Conservation (phyloP, 2,797 vertebrate species). For the Typhlichthys eigenmanni region DNA sequence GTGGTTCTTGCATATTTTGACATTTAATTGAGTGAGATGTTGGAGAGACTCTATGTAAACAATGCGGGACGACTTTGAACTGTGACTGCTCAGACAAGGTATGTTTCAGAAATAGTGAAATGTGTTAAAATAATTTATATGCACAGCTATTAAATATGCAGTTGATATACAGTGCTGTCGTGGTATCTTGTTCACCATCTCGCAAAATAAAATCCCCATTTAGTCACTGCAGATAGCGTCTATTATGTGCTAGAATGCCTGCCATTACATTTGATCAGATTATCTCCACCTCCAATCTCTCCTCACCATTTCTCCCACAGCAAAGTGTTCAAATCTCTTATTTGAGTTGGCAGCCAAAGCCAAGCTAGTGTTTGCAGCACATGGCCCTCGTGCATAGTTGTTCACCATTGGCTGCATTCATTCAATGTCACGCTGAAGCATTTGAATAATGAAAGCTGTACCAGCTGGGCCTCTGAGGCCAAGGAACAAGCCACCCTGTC, state of each 20-base stretch:
- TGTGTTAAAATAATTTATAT: not conserved
- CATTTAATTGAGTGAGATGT: conserved; percentile 28
- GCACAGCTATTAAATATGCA: too few species aligned
- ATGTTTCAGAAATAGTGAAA: not conserved
- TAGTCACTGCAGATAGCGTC: conserved; percentile 5
- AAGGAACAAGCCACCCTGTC: conserved; percentile 57
- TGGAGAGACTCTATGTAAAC: not conserved
- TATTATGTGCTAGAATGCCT: conserved; percentile 10
- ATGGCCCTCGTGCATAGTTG: conserved; percentile 39
- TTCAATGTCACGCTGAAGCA: conserved; percentile 60
- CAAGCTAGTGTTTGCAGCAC: conserved; percentile 39
- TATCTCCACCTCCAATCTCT: conserved; percentile 25
- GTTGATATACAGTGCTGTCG: not conserved
- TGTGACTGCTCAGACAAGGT: conserved; percentile 9
- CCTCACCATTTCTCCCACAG: conserved; percentile 14
- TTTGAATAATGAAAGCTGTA: conserved; percentile 68
- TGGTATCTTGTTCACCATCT: not conserved
- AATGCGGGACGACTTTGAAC: conserved; percentile 6
- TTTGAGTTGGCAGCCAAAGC: conserved; percentile 41
- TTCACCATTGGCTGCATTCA: conserved; percentile 61
- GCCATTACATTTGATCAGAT: conserved; percentile 20
- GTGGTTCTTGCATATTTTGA: conserved; percentile 12
- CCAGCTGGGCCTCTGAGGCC: conserved; percentile 64
- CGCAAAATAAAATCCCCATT: conserved; percentile 1
- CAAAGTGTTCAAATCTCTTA: conserved; percentile 35